Evolutionary conservation across 2,797 vertebrate species (phyloP), one percentile per base, ranked within the genome.

Genomic region (Rhynchotus rufescens): DNA sequence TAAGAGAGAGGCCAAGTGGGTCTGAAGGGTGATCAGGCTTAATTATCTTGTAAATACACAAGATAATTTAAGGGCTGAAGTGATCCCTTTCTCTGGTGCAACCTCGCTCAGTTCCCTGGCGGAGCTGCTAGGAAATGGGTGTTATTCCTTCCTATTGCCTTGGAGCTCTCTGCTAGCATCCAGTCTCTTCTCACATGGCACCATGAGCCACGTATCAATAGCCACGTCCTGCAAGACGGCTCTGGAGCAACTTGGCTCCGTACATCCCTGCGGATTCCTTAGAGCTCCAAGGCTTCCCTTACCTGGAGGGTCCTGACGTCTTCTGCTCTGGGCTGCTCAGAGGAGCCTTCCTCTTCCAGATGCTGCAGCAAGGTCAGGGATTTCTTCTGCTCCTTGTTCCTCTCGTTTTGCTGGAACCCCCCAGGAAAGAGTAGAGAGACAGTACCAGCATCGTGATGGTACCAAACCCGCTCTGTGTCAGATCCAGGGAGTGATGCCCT

Each of bases 331-430:
- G 7, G 2, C 1, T 62, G 61, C 52, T 84, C 76, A 30, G 69
- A 23, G 26, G 94, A 67, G 19, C 69, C 72, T 30, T 34, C 42
- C 40, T 93, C 82, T 44, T 96, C 92, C 36, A 96, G 93, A 80
- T 92, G 92, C 88, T 96, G 94, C 89, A 94, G 89, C 0, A 74
- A 30, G 17, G 77, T 88, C 96, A 97, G 78, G 56, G 95, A 96
- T 68, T 97, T 97, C 95, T 96, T 97, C 54, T 96, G 96, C 12
- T 59, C 90, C 65, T 57, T 94, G 84, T 69, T 95, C 89, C 75
- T 90, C 68, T 97, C 96, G 80, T 61, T 96, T 36, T 97, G 95
- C 97, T 97, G 73, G 64, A 87, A n/a, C 2, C 76, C 72, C 1
- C 2, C 21, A 26, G 59, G 13, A 89, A 56, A 74, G 76, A 67